phyloP scores from a whole-genome alignment of 37 sponge, comb jelly and placozoan species.

The Lycopodina hypogea region DNA sequence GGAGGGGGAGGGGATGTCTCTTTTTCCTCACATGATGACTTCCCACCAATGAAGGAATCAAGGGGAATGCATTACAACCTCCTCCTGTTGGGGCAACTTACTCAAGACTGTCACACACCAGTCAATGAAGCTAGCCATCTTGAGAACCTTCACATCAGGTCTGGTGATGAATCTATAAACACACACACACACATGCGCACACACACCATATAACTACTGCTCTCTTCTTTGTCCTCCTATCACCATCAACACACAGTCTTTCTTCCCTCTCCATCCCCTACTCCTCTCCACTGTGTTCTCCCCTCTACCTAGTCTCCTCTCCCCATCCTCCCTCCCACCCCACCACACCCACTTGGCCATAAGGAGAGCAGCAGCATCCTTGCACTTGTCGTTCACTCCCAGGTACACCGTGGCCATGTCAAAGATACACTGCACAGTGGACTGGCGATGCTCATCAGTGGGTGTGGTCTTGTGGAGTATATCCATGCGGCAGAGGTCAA shows the following conservation, averaged over 20 bases:
- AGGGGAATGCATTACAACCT: too few species aligned
- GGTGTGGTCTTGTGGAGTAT: not conserved
- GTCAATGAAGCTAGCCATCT: constrained; percentile 65
- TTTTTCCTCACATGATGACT: too few species aligned
- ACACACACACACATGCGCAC: not conserved
- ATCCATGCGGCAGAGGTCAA: constrained; percentile 92
- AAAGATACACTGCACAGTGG: constrained; percentile 74
- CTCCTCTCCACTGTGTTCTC: not conserved
- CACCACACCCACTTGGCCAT: constrained; percentile 66
- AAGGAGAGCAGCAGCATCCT: constrained; percentile 85
- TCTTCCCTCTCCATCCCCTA: not conserved
- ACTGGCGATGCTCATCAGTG: not conserved
- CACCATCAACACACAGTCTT: not conserved
- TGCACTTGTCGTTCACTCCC: constrained; percentile 75
- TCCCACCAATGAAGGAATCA: too few species aligned
- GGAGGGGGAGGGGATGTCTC: too few species aligned
- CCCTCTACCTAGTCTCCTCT: not conserved
- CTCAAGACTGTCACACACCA: constrained; percentile 44
- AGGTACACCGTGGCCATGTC: constrained; percentile 80
- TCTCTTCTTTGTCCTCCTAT: not conserved
- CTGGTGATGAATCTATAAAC: constrained; percentile 71
- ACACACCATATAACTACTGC: not conserved
- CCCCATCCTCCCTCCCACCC: not conserved
- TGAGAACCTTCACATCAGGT: constrained; percentile 69
- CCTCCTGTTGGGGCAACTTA: too few species aligned